Base-by-base conservation (phyloP, 2,888 invertebrate genomes). In the Toxonevra muliebris region DNA sequence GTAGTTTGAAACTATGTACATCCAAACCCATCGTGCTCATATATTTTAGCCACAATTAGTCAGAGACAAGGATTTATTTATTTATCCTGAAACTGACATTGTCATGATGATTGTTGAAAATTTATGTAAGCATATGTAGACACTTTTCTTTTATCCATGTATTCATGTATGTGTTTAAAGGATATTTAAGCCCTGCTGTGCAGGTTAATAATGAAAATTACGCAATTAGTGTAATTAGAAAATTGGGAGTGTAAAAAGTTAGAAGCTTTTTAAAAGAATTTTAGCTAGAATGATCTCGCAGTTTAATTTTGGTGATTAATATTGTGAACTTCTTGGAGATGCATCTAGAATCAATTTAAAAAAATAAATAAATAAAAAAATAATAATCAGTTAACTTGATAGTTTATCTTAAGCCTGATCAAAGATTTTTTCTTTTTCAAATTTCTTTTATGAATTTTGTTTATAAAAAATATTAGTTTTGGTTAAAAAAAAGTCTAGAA, bases 41-140 rank as follows among this genome's bases (percentile, higher is more conserved):
- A 15, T 43, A 15, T 57, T 41, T 42, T 17, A 41, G 43, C 19
- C 59, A 17, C 45, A 59, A 59, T 59, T 59, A 59, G 61, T 50
- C 50, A 13, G 53, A 41, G 41, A 57, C 57, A 50, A 66, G 66
- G 66, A 59, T 68, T 69, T 69, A 80, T 80, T 80, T 78, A 73
- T 69, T 72, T 77, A 78, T 76, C 75, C 79, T 78, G 78, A 71
- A 72, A 62, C 71, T 78, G 78, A 80, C 80, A 80, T 66, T 71
- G 78, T 76, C 77, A 73, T 76, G 74, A 71, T 72, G 78, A 76
- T 73, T 68, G 72, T 68, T 67, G 63, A 64, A 65, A 65, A 69
- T 73, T 80, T 79, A 78, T 78, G 66, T 76, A 77, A 78, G 68
- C 74, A 66, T n/a, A 60, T 20, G n/a, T 40, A 59, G 13, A 13